These are phyloP conservation scores for Rallus crepitans DNA, from an alignment of 2,797 vertebrate species.

Conservation along the genomic window DNA sequence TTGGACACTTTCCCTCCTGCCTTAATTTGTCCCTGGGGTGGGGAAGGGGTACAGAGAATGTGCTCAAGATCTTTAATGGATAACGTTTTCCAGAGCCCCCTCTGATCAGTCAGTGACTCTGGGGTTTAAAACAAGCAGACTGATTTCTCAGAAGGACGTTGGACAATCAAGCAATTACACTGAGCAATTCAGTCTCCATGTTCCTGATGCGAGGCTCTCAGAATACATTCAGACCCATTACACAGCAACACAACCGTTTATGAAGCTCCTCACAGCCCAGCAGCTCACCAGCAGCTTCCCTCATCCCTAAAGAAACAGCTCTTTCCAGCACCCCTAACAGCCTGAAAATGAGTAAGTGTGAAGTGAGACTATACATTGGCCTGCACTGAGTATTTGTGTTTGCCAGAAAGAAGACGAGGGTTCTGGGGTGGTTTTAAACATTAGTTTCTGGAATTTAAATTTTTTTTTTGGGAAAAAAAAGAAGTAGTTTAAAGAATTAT, in stretches of 20 bases:
- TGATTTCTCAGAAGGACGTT: slow-evolving; percentile 31
- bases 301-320: not conserved
- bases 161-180: not conserved
- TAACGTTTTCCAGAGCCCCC: slow-evolving; percentile 59
- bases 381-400: slow-evolving; percentile 32
- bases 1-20: slow-evolving; percentile 30
- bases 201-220: not conserved
- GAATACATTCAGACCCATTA: not conserved
- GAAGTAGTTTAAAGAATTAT: not conserved
- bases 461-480: not conserved
- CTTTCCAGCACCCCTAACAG: not conserved
- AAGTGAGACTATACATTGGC: slow-evolving; percentile 27
- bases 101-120: slow-evolving; percentile 47
- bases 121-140: slow-evolving; percentile 50
- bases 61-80: slow-evolving; percentile 60
- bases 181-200: slow-evolving; percentile 22
- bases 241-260: not conserved
- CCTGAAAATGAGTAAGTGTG: slow-evolving; percentile 60
- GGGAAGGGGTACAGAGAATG: slow-evolving; percentile 47
- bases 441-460: slow-evolving; percentile 62
- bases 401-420: slow-evolving; percentile 47
- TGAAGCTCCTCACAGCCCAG: not conserved
- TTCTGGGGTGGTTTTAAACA: slow-evolving; percentile 63
- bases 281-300: not conserved
- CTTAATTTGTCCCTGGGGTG: slow-evolving; percentile 60